A percentile compares a stretch with the other conserved stretches of the same genome.
These are phyloP conservation scores for Trachymyrmex septentrionalis DNA, from an alignment of 1,140 invertebrate species.

Conservation along the genomic window DNA sequence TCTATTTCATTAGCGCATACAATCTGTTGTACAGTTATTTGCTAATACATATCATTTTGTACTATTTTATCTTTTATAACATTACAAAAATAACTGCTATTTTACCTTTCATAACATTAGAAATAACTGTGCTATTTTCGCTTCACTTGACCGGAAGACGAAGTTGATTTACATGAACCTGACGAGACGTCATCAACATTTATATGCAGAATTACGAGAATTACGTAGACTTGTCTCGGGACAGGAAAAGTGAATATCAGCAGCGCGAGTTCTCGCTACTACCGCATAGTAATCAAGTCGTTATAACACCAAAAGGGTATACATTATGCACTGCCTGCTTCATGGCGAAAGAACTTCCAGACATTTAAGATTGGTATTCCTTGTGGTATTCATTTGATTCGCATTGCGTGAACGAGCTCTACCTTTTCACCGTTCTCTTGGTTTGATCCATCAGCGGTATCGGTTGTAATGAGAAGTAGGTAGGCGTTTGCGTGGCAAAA, in stretches of 20 bases:
- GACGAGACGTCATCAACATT: conserved; percentile 20
- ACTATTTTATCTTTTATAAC: background rate
- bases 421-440: background rate
- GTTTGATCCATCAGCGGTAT: conserved; percentile 41
- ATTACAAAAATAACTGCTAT: background rate
- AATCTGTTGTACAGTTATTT: background rate
- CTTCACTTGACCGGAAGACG: background rate
- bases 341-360: conserved; percentile 26
- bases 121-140: conserved; percentile 2
- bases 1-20: background rate
- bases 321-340: conserved; percentile 58
- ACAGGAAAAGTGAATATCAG: conserved; percentile 17
- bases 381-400: conserved; percentile 11
- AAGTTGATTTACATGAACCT: conserved; percentile 9
- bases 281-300: conserved; percentile 62
- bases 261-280: conserved; percentile 14
- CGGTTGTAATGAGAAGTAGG: conserved; percentile 25
- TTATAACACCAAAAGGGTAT: conserved; percentile 61
- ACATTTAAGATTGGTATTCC: conserved; percentile 50
- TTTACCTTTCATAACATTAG: conserved; percentile 5
- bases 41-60: conserved; percentile 10
- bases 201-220: conserved; percentile 1
- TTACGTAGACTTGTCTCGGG: background rate
- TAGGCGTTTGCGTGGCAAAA: conserved; percentile 66
- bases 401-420: conserved; percentile 5